Evolutionary conservation across 2,113 vertebrate species (phyloP), one percentile per base, ranked within the genome.

Genomic region (Deroptyus accipitrinus): DNA sequence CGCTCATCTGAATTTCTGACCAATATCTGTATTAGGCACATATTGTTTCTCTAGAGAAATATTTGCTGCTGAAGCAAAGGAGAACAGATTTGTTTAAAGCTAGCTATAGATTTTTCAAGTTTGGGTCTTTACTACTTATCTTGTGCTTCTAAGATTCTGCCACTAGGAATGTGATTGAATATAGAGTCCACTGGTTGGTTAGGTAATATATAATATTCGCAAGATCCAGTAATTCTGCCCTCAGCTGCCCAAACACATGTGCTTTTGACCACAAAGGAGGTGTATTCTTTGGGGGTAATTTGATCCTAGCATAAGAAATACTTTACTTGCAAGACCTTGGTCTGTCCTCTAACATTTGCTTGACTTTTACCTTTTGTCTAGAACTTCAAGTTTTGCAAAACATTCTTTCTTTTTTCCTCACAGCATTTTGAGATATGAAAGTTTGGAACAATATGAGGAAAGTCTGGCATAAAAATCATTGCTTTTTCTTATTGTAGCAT

Each of bases 401-500:
- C 59, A 6, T 39, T 23, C 7, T 59, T n/a, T 35, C 33, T 12
- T 78, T 78, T 74, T 54, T 52, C 2, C 30, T 22, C 28, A 15
- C 17, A 25, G 9, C 14, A 28, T 75, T 90, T 54, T 81, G 42
- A 90, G 41, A 24, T 59, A 39, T 7, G 42, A 48, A 83, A 74
- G 55, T 41, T 2, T 64, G 33, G 23, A 85, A 48, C 0, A 5
- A 49, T 59, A 30, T 8, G 9, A 57, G 57, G 37, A 57, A 64
- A 73, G 7, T 37, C 63, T 68, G 61, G 57, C 46, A 35, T 44
- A 31, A 88, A 88, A 93, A 88, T 74, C 23, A 31, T 5, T 78
- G 76, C 63, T 74, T 77, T 92, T 92, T 77, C 67, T 75, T 63
- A 83, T 25, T 78, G 30, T 67, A 59, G 48, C 72, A 75, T 75